These are phyloP conservation scores for Scolopax mira DNA, from an alignment of 2,113 vertebrate genomes.

Conservation along the genomic window DNA sequence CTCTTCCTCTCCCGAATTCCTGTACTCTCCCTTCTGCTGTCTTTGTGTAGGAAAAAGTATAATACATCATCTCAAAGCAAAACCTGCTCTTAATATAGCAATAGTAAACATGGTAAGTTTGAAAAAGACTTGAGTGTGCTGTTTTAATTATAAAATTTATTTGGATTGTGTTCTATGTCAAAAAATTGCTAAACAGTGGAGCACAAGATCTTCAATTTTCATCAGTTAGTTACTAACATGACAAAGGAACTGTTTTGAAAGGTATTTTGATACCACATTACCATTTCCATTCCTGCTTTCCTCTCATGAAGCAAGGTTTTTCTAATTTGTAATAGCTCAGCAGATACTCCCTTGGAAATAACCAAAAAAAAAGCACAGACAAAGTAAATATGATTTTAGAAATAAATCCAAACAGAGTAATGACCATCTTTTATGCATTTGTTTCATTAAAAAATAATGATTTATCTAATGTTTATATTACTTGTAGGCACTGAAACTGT, in stretches of 20 bases:
- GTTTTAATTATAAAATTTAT: background rate
- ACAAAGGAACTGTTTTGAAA: background rate
- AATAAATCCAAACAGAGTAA: constrained; percentile 1
- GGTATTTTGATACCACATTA: background rate
- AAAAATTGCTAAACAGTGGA: background rate
- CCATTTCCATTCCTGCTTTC: background rate
- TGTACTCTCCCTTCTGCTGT: background rate
- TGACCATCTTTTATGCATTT: background rate
- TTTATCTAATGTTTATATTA: background rate
- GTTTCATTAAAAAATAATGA: background rate
- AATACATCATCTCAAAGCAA: background rate
- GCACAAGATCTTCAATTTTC: background rate
- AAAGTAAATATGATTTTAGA: background rate
- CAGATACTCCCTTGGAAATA: background rate
- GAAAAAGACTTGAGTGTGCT: background rate
- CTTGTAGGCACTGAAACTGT: background rate
- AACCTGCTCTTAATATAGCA: background rate
- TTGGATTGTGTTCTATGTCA: background rate
- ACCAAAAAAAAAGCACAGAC: background rate
- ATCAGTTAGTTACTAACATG: background rate
- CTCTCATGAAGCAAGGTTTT: background rate
- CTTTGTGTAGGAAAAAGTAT: background rate
- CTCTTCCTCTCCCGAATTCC: background rate
- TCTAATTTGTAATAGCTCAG: background rate
- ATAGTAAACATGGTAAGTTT: background rate